Base-by-base conservation (phyloP, 1,140 invertebrate genomes). In the Lepidotrigona ventralis region DNA sequence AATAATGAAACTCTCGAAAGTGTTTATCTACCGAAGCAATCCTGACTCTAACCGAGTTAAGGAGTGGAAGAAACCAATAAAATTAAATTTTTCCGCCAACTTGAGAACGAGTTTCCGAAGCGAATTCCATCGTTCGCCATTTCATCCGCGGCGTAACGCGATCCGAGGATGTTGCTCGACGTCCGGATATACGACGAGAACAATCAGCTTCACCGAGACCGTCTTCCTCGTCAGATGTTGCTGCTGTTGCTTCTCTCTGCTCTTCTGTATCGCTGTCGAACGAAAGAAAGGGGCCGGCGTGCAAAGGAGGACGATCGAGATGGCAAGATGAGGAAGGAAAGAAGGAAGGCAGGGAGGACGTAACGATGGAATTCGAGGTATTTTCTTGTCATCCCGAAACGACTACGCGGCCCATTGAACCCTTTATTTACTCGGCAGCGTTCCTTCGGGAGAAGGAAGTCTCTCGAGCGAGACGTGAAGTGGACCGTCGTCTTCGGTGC, bases 391-490 rank as follows among this genome's bases (percentile, higher is more conserved):
- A 83, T 81, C 66, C 81, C 85, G 86, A 86, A 86, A 89, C 86
- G 78, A 86, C 83, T 79, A 69, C 60, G 76, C 76, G 79, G 81
- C 78, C 87, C 87, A 86, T 86, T 88, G 85, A 89, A 86, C 85
- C 85, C 86, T 89, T 89, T 89, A 89, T 88, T 86, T 88, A 89
- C 88, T 88, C 78, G 79, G 80, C 71, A 82, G 63, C 54, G 29
- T 68, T 56, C 58, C 46, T 68, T 51, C 64, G 81, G 73, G 84
- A 82, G 63, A 69, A 19, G 74, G 80, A 82, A 89, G 80, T 74
- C 76, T 83, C 68, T 81, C 71, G 64, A 80, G 53, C 76, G 81
- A 73, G 81, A 81, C 76, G 73, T 60, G 46, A 79, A 85, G 80
- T 83, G 81, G 84, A 83, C 81, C 84, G 81, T 46, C 39, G 39